Conservation (phyloP, 1,140 invertebrate species). For the Sarcophaga bullata region DNA sequence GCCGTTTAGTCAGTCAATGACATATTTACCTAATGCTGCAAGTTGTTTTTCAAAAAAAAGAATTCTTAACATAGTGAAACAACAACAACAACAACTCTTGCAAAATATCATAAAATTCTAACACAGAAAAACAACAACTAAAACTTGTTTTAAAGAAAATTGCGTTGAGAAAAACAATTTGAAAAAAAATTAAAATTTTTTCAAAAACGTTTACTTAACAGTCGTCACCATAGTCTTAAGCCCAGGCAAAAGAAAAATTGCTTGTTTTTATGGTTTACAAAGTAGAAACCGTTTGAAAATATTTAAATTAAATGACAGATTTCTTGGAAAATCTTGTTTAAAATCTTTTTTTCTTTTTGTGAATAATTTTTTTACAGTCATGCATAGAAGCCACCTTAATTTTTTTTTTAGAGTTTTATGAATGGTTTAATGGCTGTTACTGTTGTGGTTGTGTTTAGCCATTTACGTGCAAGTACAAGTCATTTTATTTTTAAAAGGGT, state of each 20-base stretch:
- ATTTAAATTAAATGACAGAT: too few relatives aligned
- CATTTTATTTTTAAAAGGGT: not conserved
- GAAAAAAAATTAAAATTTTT: too few relatives aligned
- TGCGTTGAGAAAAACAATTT: not conserved
- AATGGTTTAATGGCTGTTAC: not conserved
- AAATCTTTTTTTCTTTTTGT: not conserved
- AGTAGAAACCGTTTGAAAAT: too few relatives aligned
- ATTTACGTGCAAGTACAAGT: too few relatives aligned
- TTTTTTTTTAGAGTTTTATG: not conserved
- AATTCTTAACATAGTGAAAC: not conserved
- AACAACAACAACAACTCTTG: not conserved
- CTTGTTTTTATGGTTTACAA: not conserved
- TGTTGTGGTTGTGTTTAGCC: too few relatives aligned
- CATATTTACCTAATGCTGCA: constrained; percentile 11
- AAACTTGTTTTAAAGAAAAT: too few relatives aligned
- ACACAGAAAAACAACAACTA: not conserved
- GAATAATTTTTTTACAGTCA: too few relatives aligned
- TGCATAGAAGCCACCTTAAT: not conserved
- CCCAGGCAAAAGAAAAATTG: not conserved
- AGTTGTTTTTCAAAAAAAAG: not conserved
- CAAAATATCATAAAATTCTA: too few relatives aligned
- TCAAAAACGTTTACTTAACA: too few relatives aligned
- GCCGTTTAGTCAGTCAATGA: not conserved
- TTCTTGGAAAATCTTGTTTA: not conserved
- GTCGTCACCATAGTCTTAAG: too few relatives aligned